Percentiles rank a stretch among this genome's conserved stretches.
Conservation (phyloP, 2,888 invertebrate genomes). For the Lamellibrachia columna region DNA sequence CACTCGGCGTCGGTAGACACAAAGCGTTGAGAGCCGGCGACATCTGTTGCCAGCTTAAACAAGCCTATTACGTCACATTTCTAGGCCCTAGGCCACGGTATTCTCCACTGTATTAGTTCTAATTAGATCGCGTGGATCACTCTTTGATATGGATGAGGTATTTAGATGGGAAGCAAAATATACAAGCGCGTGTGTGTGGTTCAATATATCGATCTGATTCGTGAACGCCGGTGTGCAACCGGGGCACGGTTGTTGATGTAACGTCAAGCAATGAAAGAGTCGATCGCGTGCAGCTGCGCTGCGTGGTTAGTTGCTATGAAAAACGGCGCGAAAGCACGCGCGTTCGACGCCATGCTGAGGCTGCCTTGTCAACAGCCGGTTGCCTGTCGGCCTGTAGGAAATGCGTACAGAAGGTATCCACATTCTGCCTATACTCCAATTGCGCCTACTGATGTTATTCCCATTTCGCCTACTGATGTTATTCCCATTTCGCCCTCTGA, state of each 20-base stretch:
- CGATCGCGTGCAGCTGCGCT: not conserved
- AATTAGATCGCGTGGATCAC: not conserved
- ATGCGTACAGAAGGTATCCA: not conserved
- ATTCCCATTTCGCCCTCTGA: too few relatives aligned
- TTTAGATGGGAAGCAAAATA: not conserved
- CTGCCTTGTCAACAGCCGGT: not conserved
- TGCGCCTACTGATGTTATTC: too few relatives aligned
- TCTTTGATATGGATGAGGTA: not conserved
- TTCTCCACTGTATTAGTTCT: not conserved
- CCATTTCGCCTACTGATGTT: too few relatives aligned
- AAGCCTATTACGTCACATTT: not conserved
- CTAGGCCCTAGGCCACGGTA: not conserved
- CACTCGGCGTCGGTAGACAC: not conserved
- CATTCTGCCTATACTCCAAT: too few relatives aligned
- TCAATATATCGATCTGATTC: conserved; percentile 3
- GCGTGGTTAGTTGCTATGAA: not conserved
- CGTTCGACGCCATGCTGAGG: not conserved
- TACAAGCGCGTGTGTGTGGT: not conserved
- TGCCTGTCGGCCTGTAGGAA: not conserved
- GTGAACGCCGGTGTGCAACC: not conserved
- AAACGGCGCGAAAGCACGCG: conserved; percentile 4
- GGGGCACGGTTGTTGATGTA: not conserved
- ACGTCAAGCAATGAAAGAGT: not conserved
- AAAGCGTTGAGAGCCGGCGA: not conserved
- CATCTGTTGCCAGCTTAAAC: not conserved